Evolutionary conservation across 2,888 invertebrate species (phyloP), one percentile per base, ranked within the genome.

Genomic region (Acronicta psi): DNA sequence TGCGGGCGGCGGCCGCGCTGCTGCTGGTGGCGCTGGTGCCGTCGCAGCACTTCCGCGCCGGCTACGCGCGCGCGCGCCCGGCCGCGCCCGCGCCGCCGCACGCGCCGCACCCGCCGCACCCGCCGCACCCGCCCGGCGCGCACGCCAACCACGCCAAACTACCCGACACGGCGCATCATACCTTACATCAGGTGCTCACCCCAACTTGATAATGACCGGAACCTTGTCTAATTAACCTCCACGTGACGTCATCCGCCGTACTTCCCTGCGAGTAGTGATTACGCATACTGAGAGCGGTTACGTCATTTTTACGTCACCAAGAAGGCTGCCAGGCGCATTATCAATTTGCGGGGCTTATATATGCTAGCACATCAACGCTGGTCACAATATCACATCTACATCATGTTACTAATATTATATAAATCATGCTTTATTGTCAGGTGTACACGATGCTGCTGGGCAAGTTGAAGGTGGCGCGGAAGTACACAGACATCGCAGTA

Each of bases 21-120:
- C 95, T 99, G 58, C 94, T 99, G 66, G 98, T 99, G 20, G 97
- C 98, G 8, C 92, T 99, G 70, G 98, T 99, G 59, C 99, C 99
- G 1, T 98, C 97, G 81, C 96, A 97, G 66, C 97, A 97, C 83
- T 99, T 99, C 94, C 95, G 98, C 57, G 97, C 98, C 76, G 97
- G 97, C 36, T 98, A 97, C 91, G 95, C 98, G 56, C 93, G 96
- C 80, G 84, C 95, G 71, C 83, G 95, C 84, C 92, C 67, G 7
- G 36, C 95, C 92, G 59, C 90, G 88, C 81, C 94, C 94, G 25
- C 84, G 89, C 66, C 94, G 94, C 95, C 47, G 95, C 95, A 58
- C 94, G n/a, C n/a, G n/a, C n/a, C n/a, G n/a, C 80, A 94, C 93
- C 73, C 11, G 85, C 89, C 92, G 13, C 82, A 83, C 95, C 17